These are phyloP conservation scores for Antechinus stuartii DNA, from an alignment of 2,113 vertebrate genomes.

Conservation along the genomic window DNA sequence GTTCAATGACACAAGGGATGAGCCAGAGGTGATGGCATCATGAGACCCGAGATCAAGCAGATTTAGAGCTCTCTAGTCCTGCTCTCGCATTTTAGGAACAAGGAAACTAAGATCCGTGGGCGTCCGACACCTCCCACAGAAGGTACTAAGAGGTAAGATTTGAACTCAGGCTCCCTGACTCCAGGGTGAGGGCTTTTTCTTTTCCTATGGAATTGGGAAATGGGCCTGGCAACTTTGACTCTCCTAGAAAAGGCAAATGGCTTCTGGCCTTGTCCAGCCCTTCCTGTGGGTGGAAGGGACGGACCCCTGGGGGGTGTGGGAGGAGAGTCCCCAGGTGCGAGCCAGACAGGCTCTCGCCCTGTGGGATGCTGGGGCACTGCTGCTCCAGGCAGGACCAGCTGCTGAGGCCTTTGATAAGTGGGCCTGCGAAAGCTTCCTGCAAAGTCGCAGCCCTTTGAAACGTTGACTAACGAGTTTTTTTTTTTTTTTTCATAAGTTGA, in stretches of 20 bases:
- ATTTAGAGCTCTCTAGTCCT: not conserved
- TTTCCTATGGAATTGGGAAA: not conserved
- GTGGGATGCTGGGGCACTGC: not conserved
- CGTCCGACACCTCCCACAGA: not conserved
- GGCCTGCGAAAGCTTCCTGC: conserved; percentile 21
- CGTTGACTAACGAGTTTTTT: conserved; percentile 66
- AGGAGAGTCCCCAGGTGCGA: not conserved
- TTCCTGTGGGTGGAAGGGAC: not conserved
- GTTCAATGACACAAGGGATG: not conserved
- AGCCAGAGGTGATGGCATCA: not conserved
- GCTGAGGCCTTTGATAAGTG: conserved; percentile 42
- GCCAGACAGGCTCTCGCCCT: not conserved
- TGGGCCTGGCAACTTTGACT: not conserved
- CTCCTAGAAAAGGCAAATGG: not conserved
- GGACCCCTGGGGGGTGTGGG: not conserved
- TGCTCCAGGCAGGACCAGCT: not conserved
- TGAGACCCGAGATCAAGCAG: not conserved
- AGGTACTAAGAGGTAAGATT: not conserved
- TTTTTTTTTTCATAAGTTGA: conserved; percentile 61
- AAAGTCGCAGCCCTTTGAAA: conserved; percentile 65
- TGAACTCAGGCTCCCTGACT: not conserved
- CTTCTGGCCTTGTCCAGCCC: not conserved
- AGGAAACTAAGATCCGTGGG: not conserved
- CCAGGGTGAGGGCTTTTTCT: not conserved
- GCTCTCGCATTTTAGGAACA: not conserved